Evolutionary conservation across 2,888 invertebrate species (phyloP).

Genomic region (Cyclophora albipunctata): DNA sequence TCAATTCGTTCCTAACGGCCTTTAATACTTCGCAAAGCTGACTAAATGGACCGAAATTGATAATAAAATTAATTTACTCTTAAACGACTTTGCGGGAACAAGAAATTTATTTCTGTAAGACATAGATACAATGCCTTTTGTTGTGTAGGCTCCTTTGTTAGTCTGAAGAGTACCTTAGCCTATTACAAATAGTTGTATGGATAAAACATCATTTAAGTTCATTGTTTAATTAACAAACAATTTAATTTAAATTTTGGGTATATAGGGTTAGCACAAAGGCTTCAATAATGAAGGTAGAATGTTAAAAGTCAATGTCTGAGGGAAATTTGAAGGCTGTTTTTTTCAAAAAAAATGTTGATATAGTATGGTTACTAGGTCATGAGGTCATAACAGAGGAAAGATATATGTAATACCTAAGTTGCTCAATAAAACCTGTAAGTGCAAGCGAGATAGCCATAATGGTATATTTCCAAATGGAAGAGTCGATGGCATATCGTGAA

Average conservation of each 20-base stretch:
- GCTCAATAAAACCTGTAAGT: too few species aligned
- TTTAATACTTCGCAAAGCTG: conserved; percentile 19
- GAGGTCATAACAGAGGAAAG: too few species aligned
- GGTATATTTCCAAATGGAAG: too few species aligned
- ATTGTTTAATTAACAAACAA: conserved; percentile 12
- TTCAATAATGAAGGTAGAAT: background rate
- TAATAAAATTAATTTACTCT: conserved; percentile 28
- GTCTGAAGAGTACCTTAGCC: conserved; percentile 13
- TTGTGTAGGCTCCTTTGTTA: conserved; percentile 18
- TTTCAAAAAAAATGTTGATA: too few species aligned
- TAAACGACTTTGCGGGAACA: conserved; percentile 12
- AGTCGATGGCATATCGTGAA: too few species aligned
- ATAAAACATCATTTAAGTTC: conserved; percentile 6
- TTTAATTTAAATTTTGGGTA: conserved; percentile 4
- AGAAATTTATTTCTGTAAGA: conserved; percentile 18
- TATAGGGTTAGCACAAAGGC: background rate
- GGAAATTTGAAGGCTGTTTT: too few species aligned
- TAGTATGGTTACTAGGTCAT: too few species aligned
- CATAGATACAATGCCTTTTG: conserved; percentile 25
- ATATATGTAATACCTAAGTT: too few species aligned
- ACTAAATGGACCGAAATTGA: conserved; percentile 25
- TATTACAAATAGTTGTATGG: conserved; percentile 5
- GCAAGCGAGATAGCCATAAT: too few species aligned
- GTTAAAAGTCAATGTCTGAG: too few species aligned
- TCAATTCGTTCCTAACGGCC: conserved; percentile 18